These are phyloP conservation scores for Anabacerthia variegaticeps DNA, from an alignment of 2,797 vertebrate genomes.

Conservation along the genomic window DNA sequence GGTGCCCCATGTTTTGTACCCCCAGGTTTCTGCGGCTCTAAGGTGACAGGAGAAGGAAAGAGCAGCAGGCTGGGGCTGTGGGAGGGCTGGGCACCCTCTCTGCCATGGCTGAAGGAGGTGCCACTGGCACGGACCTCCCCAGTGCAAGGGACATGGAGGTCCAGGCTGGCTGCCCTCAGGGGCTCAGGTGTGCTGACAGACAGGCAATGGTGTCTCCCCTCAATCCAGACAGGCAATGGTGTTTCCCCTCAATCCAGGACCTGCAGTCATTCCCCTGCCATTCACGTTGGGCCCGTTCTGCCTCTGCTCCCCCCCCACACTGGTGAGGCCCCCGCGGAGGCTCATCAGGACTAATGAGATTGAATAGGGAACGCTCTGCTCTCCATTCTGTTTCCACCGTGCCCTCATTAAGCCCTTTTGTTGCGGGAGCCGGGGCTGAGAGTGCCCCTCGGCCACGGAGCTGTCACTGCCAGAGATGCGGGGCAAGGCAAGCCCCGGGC, in stretches of 20 bases:
- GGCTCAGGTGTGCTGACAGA: too few relatives aligned
- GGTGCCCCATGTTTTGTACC: background rate
- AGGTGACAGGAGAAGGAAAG: background rate
- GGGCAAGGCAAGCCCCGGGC: too few relatives aligned
- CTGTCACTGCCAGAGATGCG: background rate
- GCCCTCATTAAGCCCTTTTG: conserved; percentile 41
- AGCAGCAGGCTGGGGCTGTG: too few relatives aligned
- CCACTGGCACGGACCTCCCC: too few relatives aligned
- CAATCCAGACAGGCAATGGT: too few relatives aligned
- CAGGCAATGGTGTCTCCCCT: too few relatives aligned
- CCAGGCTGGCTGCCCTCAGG: too few relatives aligned
- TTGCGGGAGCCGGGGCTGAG: background rate
- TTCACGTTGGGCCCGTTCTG: background rate
- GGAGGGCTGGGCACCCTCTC: too few relatives aligned
- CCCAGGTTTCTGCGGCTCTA: background rate
- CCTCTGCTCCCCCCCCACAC: background rate
- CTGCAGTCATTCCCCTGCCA: too few relatives aligned
- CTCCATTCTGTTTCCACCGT: background rate
- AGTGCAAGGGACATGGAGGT: too few relatives aligned
- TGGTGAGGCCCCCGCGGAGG: background rate
- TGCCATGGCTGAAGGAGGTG: too few relatives aligned
- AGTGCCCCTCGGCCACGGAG: conserved; percentile 24
- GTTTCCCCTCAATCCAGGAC: too few relatives aligned
- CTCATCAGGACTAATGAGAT: background rate
- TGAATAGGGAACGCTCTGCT: background rate